Evolutionary conservation across 2,797 vertebrate species (phyloP).

Genomic region (Microcaecilia unicolor): DNA sequence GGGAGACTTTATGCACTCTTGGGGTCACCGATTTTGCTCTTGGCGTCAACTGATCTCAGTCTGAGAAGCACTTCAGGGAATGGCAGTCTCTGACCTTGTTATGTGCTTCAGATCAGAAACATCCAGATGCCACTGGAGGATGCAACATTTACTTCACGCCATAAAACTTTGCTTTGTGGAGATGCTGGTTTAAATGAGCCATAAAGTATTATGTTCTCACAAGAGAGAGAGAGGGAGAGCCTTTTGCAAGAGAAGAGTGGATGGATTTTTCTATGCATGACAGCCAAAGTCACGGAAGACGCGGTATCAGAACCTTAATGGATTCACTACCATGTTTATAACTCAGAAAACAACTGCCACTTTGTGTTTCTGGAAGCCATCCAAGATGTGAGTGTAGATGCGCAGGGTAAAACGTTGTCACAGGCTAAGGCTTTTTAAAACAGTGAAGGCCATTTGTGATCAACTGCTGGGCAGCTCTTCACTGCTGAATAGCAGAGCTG

Average conservation of each 20-base stretch:
- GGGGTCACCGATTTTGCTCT: constrained; percentile 10
- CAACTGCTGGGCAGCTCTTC: neutral
- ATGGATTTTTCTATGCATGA: constrained; percentile 1
- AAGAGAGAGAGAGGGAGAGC: too few relatives aligned
- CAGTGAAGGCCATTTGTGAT: constrained; percentile 10
- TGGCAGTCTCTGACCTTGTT: constrained; percentile 5
- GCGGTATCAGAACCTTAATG: constrained; percentile 2
- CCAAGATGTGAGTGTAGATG: constrained; percentile 17
- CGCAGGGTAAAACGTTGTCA: constrained; percentile 18
- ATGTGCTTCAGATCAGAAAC: constrained; percentile 15
- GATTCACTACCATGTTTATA: constrained; percentile 14
- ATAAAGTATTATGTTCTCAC: constrained; percentile 14
- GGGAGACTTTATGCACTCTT: constrained; percentile 12
- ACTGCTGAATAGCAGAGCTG: neutral
- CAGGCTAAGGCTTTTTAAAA: constrained; percentile 3
- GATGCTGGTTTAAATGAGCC: constrained; percentile 32
- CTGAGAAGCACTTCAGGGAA: constrained; percentile 11
- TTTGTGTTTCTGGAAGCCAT: constrained; percentile 14
- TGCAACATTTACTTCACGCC: constrained; percentile 9
- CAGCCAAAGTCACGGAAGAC: constrained; percentile 19
- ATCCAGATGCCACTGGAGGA: constrained; percentile 26
- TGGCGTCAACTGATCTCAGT: constrained; percentile 11
- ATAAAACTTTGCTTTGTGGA: constrained; percentile 21
- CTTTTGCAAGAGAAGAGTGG: constrained; percentile 13
- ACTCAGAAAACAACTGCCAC: constrained; percentile 27